These are phyloP conservation scores for Pyrgilauda ruficollis DNA, from an alignment of 2,113 vertebrate species.

Conservation along the genomic window DNA sequence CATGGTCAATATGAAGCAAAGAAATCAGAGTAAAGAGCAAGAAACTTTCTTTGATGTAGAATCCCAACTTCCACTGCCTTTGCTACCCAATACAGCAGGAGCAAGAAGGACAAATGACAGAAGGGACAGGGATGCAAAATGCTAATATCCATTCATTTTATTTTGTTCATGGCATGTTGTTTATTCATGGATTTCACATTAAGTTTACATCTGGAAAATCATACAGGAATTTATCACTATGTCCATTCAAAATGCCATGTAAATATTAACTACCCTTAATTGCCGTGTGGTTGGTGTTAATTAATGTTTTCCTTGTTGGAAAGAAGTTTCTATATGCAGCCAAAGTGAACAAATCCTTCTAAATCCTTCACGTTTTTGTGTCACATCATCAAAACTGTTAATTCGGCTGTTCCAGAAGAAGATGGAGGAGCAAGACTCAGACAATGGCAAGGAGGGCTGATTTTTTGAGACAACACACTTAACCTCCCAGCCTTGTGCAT, in stretches of 20 bases:
- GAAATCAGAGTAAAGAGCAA: background rate
- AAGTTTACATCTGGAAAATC: background rate
- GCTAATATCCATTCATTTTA: background rate
- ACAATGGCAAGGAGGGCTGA: rapidly evolving
- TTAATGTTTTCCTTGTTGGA: background rate
- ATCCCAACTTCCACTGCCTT: background rate
- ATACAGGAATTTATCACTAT: background rate
- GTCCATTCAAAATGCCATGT: background rate
- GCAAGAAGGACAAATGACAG: background rate
- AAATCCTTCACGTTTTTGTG: background rate
- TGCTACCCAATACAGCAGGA: background rate
- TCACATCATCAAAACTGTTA: background rate
- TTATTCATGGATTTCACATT: background rate
- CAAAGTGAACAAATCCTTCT: background rate
- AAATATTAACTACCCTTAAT: background rate
- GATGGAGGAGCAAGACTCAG: background rate
- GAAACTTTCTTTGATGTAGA: background rate
- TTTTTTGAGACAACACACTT: background rate
- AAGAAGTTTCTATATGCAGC: background rate
- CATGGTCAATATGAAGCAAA: background rate
- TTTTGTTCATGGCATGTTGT: background rate
- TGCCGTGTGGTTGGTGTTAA: background rate
- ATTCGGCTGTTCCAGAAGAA: background rate
- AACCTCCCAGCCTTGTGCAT: background rate
- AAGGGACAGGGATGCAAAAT: background rate